Percentiles rank a stretch among this genome's conserved stretches.
Evolutionary conservation across 2,888 invertebrate species (phyloP).

Genomic region (Gandaritis pyraliata): DNA sequence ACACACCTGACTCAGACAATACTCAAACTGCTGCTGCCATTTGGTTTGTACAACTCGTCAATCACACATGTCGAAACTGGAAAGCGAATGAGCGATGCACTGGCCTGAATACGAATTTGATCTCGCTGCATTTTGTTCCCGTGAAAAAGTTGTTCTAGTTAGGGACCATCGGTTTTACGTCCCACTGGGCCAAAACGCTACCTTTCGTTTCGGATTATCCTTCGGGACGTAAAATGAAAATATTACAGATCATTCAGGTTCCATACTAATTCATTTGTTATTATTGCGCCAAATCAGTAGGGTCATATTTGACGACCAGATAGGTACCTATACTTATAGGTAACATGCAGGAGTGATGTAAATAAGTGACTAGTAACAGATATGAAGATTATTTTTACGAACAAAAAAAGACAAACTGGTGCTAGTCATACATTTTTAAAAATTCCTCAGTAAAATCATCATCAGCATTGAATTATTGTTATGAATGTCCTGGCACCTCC

Average conservation of each 20-base stretch:
- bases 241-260: too few relatives aligned
- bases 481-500: slow-evolving; percentile 26
- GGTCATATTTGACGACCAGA: too few relatives aligned
- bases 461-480: slow-evolving; percentile 22
- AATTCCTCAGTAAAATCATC: not conserved
- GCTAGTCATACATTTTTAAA: not conserved
- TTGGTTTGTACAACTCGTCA: slow-evolving; percentile 17
- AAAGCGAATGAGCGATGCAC: slow-evolving; percentile 12
- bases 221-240: too few relatives aligned
- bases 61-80: slow-evolving; percentile 18
- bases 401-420: too few relatives aligned
- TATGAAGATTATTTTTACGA: too few relatives aligned
- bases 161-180: not conserved
- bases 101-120: slow-evolving; percentile 15
- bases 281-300: too few relatives aligned
- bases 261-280: too few relatives aligned
- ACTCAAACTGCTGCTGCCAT: slow-evolving; percentile 7
- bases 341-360: too few relatives aligned
- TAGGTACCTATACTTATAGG: too few relatives aligned
- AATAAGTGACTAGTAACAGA: too few relatives aligned
- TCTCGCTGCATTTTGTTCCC: not conserved
- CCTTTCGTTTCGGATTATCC: too few relatives aligned
- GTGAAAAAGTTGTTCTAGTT: not conserved
- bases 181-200: not conserved
- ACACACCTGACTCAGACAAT: slow-evolving; percentile 25